Conservation (phyloP, 2,888 invertebrate genomes). For the Idaea aversata region DNA sequence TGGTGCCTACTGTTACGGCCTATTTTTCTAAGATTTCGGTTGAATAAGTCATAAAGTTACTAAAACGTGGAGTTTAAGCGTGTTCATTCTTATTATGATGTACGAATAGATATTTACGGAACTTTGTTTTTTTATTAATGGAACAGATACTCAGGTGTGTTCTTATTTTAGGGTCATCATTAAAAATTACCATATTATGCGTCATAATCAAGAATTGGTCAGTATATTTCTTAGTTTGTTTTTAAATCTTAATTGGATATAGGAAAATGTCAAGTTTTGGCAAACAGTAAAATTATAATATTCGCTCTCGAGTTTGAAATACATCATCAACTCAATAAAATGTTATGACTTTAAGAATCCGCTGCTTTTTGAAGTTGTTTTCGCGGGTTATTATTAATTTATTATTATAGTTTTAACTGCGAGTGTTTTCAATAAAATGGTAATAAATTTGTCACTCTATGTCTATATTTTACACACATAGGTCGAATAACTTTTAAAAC, state of each 20-base stretch:
- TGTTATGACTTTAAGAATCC: conserved; percentile 2
- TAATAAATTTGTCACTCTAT: background rate
- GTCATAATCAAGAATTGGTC: too few relatives aligned
- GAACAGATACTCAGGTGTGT: too few relatives aligned
- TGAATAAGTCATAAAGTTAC: conserved; percentile 11
- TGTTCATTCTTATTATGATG: conserved; percentile 5
- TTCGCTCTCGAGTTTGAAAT: conserved; percentile 8
- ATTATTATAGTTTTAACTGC: background rate
- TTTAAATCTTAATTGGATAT: too few relatives aligned
- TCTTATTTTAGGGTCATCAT: background rate
- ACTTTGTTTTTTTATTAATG: background rate
- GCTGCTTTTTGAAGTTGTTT: background rate
- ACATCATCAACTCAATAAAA: conserved; percentile 7
- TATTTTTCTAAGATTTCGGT: conserved; percentile 20
- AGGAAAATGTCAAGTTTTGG: background rate
- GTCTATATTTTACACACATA: background rate
- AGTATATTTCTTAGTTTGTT: too few relatives aligned
- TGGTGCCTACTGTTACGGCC: conserved; percentile 12
- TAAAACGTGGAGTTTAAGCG: conserved; percentile 9
- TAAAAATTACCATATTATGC: too few relatives aligned
- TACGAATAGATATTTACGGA: background rate
- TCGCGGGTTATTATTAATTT: background rate
- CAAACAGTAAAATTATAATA: background rate
- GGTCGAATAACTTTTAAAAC: too few relatives aligned
- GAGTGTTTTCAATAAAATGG: background rate